A percentile compares a stretch with the other conserved stretches of the same genome.
Evolutionary conservation across 2,797 vertebrate genomes (phyloP).

Genomic region (Enteromius mattozi): DNA sequence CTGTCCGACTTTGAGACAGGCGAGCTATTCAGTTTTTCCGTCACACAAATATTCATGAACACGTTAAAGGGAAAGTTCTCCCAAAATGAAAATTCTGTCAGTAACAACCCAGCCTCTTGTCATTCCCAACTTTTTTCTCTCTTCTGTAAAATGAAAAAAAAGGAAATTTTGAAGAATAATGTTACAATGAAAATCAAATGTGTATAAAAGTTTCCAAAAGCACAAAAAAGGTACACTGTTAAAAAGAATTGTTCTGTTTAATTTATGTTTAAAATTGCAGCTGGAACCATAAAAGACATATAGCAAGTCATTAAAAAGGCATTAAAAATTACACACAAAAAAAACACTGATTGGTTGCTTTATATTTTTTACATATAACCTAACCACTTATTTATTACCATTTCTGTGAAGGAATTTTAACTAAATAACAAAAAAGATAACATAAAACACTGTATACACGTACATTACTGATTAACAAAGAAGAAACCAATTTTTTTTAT

Average conservation of each 20-base stretch:
- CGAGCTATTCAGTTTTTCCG: background rate
- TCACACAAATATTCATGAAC: slow-evolving; percentile 10
- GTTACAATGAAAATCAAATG: background rate
- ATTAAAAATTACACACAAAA: background rate
- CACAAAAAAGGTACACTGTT: background rate
- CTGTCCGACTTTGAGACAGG: slow-evolving; percentile 5
- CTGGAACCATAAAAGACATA: background rate
- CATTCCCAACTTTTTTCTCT: background rate
- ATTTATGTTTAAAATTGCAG: background rate
- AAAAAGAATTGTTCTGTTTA: background rate
- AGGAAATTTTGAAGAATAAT: background rate
- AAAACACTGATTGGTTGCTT: background rate
- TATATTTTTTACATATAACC: background rate
- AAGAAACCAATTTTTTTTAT: background rate
- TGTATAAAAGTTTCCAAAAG: background rate
- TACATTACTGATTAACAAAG: background rate
- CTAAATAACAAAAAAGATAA: background rate
- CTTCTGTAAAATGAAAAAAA: background rate
- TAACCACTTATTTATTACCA: background rate
- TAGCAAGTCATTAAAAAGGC: background rate
- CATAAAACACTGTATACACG: background rate
- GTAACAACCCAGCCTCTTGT: too few relatives aligned
- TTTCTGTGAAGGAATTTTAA: background rate
- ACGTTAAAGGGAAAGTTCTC: background rate
- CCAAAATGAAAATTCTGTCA: background rate